Base-by-base conservation (phyloP, 1,140 invertebrate species). In the Oryctes rhinoceros region DNA sequence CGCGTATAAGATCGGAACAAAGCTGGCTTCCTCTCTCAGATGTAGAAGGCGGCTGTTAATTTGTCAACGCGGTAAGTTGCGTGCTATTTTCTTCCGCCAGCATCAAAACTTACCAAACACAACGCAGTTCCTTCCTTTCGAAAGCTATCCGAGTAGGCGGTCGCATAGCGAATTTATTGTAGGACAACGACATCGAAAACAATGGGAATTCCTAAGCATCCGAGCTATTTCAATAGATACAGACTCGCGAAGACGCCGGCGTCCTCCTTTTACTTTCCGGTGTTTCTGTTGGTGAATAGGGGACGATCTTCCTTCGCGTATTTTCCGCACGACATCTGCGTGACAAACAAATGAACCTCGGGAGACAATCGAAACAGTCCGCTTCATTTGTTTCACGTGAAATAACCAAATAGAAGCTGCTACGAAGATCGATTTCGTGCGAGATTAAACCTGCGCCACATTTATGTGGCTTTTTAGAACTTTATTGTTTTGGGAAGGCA, bases 131-230 rank as follows among this genome's bases (percentile, higher is more conserved):
- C 53, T 18, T 59, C 15, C 15, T 15, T 18, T 59, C 53, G 53
- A 59, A 49, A 59, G n/a, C 53, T 13, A 59, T 59, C 15, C 18
- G 53, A 59, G 53, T n/a, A 59, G 18, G 18, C 15, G 53, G 53
- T 59, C 53, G 53, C 18, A 13, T 59, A 4, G 53, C n/a, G 53
- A 18, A 59, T 59, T 59, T 59, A 59, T 59, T 59, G 53, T 59
- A 59, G 53, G 53, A 59, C 53, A 59, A 59, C 53, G 53, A 18
- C 53, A 59, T 59, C 53, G 53, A 18, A 59, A 59, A 59, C 53
- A 59, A 59, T 59, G 53, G 53, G 18, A 59, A 59, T 59, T 59
- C 53, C 53, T 59, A 18, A 59, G 53, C 53, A 59, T 59, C 10
- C 53, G 53, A 59, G 18, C 53, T 59, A 59, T 59, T 59, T 59